These are phyloP conservation scores for Gulo gulo DNA, from an alignment of 2,113 vertebrate species.

Conservation along the genomic window DNA sequence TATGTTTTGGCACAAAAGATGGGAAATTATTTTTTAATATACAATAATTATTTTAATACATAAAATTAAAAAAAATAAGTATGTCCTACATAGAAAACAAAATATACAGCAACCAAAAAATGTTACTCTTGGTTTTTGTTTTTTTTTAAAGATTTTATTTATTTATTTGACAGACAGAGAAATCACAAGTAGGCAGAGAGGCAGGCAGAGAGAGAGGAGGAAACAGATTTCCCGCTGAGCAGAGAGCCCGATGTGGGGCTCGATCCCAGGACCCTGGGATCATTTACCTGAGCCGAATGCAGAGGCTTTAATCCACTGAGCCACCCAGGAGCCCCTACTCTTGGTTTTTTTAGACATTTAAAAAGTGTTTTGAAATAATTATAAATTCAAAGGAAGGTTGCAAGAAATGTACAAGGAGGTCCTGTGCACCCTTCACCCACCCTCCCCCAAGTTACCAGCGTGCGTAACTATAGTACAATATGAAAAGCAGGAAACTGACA, in stretches of 20 bases:
- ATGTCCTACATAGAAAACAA: neutral
- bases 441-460: neutral
- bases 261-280: too few species aligned
- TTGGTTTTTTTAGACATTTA: neutral
- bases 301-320: too few species aligned
- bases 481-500: neutral
- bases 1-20: neutral
- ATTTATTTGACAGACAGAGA: too few species aligned
- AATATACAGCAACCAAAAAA: neutral
- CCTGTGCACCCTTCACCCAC: neutral
- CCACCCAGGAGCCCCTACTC: neutral
- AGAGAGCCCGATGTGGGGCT: too few species aligned
- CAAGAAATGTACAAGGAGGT: neutral
- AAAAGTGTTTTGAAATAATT: neutral
- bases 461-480: neutral
- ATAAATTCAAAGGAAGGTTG: neutral
- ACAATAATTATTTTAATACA: neutral
- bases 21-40: neutral
- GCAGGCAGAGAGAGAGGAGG: too few species aligned
- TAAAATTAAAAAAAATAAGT: neutral
- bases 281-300: too few species aligned
- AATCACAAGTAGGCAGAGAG: too few species aligned
- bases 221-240: too few species aligned
- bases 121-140: neutral
- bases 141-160: too few species aligned